These are phyloP conservation scores for Brachylomia viminalis DNA, from an alignment of 2,888 invertebrate species.

Conservation along the genomic window DNA sequence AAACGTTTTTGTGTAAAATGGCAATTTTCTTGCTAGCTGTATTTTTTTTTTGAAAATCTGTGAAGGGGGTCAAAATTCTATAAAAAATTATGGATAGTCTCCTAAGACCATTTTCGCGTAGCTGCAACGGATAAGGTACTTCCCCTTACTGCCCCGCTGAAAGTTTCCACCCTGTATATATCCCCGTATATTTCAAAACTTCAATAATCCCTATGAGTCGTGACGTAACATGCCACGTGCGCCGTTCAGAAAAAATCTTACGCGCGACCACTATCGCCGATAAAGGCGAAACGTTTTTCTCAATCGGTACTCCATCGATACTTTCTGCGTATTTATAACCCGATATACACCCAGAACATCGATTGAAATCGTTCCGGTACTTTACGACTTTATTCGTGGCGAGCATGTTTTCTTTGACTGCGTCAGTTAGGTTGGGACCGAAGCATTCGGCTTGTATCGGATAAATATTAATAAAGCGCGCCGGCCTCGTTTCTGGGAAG, in stretches of 20 bases:
- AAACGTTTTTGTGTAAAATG: too few species aligned
- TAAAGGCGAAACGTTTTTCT: slow-evolving; percentile 77
- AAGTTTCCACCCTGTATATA: too few species aligned
- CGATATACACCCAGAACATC: slow-evolving; percentile 86
- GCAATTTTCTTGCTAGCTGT: too few species aligned
- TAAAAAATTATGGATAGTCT: too few species aligned
- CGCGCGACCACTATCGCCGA: slow-evolving; percentile 72
- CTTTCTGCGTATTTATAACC: slow-evolving; percentile 85
- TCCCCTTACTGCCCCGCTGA: too few species aligned
- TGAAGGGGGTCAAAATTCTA: too few species aligned
- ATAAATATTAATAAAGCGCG: slow-evolving; percentile 90
- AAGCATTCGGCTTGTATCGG: slow-evolving; percentile 86
- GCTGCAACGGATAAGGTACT: too few species aligned
- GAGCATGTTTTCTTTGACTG: slow-evolving; percentile 89
- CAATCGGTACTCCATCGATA: slow-evolving; percentile 81
- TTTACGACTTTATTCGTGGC: slow-evolving; percentile 90
- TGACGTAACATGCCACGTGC: slow-evolving; percentile 73
- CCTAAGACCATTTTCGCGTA: too few species aligned
- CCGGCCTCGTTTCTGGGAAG: slow-evolving; percentile 90
- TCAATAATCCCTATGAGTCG: slow-evolving; percentile 48
- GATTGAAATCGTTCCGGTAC: slow-evolving; percentile 89
- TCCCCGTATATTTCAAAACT: slow-evolving; percentile 7
- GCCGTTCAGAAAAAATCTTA: slow-evolving; percentile 67
- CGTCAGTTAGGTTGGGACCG: slow-evolving; percentile 88
- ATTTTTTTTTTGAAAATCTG: too few species aligned